These are phyloP conservation scores for Drosophila acutilabella DNA, from an alignment of 2,888 invertebrate species.

Conservation along the genomic window DNA sequence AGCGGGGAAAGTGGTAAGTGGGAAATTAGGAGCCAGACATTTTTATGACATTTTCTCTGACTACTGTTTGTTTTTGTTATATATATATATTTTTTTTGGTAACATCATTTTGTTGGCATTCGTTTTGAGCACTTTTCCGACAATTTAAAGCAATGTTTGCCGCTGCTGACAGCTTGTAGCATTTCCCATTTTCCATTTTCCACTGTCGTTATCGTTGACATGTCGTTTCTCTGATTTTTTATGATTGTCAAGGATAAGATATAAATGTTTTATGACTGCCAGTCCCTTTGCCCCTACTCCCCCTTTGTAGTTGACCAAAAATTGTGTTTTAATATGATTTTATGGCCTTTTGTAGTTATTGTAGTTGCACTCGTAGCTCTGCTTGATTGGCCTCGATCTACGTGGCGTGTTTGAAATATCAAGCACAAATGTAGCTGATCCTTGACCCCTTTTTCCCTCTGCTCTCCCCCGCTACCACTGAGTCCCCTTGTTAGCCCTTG, in stretches of 20 bases:
- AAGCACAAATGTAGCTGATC: constrained; percentile 46
- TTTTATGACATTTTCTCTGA: constrained; percentile 77
- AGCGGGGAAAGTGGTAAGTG: constrained; percentile 32
- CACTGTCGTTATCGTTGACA: constrained; percentile 58
- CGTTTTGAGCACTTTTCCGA: constrained; percentile 67
- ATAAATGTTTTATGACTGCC: constrained; percentile 75
- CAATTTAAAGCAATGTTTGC: constrained; percentile 78
- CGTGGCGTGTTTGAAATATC: constrained; percentile 70
- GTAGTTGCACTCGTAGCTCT: constrained; percentile 37
- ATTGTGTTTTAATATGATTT: constrained; percentile 82
- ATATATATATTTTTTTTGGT: constrained; percentile 23
- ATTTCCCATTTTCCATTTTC: constrained; percentile 58
- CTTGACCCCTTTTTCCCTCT: constrained; percentile 30
- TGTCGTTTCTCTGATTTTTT: constrained; percentile 73
- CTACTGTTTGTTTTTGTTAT: constrained; percentile 60
- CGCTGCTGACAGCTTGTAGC: constrained; percentile 66
- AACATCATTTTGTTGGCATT: constrained; percentile 29
- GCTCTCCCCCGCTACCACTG: neutral
- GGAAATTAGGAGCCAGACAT: constrained; percentile 56
- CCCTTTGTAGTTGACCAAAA: constrained; percentile 54
- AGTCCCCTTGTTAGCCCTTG: constrained; percentile 45
- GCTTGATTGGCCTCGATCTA: constrained; percentile 64
- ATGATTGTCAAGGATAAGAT: constrained; percentile 83
- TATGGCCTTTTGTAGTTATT: constrained; percentile 61
- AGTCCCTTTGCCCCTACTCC: neutral